phyloP scores from a whole-genome alignment of 2,113 vertebrate genomes.

The Gopherus evgoodei region DNA sequence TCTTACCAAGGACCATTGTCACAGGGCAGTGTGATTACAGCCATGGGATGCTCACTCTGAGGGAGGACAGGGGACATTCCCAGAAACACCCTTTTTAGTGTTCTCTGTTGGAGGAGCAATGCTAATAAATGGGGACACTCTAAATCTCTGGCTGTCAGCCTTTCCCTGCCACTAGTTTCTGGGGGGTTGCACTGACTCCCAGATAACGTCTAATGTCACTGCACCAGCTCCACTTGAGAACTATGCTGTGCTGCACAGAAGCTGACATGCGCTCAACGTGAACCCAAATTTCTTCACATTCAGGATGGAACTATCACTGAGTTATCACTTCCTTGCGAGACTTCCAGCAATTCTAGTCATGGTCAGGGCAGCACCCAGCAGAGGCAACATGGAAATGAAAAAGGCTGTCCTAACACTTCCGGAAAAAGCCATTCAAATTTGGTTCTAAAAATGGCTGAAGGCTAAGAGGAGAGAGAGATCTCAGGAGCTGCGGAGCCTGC shows the following conservation, averaged over 20 bases:
- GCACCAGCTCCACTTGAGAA: not conserved
- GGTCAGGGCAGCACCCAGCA: not conserved
- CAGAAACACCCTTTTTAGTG: not conserved
- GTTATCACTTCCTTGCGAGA: not conserved
- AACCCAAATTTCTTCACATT: not conserved
- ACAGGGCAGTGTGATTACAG: not conserved
- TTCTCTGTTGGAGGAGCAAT: not conserved
- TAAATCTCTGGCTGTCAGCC: not conserved
- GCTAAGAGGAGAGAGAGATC: accelerated
- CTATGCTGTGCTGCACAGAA: not conserved
- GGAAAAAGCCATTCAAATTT: not conserved
- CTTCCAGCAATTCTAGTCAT: not conserved
- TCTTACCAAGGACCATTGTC: not conserved
- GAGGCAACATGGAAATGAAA: not conserved
- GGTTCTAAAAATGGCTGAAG: not conserved
- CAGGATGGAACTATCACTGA: not conserved
- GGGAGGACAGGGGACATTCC: not conserved
- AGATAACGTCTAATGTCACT: not conserved
- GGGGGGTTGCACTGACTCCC: not conserved
- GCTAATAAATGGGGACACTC: not conserved
- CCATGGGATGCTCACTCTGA: not conserved
- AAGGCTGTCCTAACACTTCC: not conserved
- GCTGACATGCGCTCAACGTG: not conserved
- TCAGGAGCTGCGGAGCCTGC: accelerated
- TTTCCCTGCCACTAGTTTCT: not conserved